These are phyloP conservation scores for Trachemys scripta DNA, from an alignment of 2,113 vertebrate genomes.

Conservation along the genomic window DNA sequence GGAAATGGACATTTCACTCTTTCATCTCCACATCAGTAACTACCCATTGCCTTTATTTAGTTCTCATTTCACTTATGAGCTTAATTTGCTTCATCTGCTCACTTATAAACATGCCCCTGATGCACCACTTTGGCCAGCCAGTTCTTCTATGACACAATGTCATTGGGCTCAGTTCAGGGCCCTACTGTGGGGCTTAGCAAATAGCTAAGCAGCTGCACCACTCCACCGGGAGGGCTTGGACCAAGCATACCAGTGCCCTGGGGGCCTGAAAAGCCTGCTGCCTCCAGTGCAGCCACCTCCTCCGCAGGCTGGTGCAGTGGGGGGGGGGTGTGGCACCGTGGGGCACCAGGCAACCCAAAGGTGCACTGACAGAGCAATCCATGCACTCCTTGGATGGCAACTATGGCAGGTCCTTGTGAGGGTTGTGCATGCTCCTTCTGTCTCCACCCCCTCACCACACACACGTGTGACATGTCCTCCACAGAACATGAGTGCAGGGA, in stretches of 20 bases:
- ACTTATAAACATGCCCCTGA: too few relatives aligned
- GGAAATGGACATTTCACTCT: not conserved
- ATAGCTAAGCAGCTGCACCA: rapidly evolving
- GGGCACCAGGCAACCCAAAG: not conserved
- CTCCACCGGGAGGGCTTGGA: rapidly evolving
- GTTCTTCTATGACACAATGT: not conserved
- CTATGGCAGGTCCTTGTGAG: rapidly evolving
- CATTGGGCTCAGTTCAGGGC: not conserved
- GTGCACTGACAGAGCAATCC: not conserved
- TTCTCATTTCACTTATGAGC: not conserved
- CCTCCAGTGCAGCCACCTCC: rapidly evolving
- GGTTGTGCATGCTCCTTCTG: not conserved
- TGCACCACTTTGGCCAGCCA: rapidly evolving
- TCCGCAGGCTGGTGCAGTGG: not conserved
- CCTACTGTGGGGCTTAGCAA: not conserved
- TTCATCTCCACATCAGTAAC: not conserved
- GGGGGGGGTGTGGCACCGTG: rapidly evolving
- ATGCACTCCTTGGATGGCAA: rapidly evolving
- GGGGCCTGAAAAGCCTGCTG: too few relatives aligned
- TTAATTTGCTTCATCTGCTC: too few relatives aligned
- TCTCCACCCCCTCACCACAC: not conserved
- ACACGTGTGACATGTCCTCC: not conserved
- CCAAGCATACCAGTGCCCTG: not conserved
- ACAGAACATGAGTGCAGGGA: not conserved
- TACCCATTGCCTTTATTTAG: not conserved